Conservation (phyloP, 1,140 invertebrate species). For the Teleogryllus occipitalis region DNA sequence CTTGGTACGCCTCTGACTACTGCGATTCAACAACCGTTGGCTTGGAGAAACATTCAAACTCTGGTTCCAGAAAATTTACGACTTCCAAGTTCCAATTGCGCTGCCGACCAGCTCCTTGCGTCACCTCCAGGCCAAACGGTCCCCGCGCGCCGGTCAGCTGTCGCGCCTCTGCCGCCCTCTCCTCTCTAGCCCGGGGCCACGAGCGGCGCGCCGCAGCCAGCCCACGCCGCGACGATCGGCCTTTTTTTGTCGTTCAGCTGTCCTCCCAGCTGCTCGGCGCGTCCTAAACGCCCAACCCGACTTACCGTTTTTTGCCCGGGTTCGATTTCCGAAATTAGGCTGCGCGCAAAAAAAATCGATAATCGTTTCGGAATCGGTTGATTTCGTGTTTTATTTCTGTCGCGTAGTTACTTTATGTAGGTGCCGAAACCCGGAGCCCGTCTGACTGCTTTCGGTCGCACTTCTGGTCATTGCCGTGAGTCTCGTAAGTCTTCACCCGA, state of each 20-base stretch:
- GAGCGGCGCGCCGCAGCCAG: background rate
- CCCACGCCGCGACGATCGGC: background rate
- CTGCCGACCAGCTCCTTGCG: too few species aligned
- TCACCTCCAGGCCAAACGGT: too few species aligned
- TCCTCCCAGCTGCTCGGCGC: background rate
- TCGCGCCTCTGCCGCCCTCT: background rate
- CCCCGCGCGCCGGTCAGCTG: too few species aligned
- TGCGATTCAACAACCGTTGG: too few species aligned
- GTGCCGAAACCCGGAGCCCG: background rate
- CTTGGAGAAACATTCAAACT: too few species aligned
- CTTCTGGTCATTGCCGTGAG: too few species aligned
- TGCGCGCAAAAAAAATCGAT: background rate
- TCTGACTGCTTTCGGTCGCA: background rate
- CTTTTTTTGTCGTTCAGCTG: background rate
- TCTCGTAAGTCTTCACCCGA: too few species aligned
- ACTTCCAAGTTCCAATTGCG: too few species aligned
- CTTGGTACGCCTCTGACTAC: too few species aligned
- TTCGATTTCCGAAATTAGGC: constrained; percentile 1
- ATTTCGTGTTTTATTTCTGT: background rate
- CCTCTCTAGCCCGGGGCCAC: background rate
- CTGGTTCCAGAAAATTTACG: too few species aligned
- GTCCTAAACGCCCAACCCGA: background rate
- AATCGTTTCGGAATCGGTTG: background rate
- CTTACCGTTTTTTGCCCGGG: background rate
- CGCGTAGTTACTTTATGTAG: background rate